Evolutionary conservation across 2,797 vertebrate species (phyloP), one percentile per base, ranked within the genome.

Genomic region (Dromococcyx pavoninus): DNA sequence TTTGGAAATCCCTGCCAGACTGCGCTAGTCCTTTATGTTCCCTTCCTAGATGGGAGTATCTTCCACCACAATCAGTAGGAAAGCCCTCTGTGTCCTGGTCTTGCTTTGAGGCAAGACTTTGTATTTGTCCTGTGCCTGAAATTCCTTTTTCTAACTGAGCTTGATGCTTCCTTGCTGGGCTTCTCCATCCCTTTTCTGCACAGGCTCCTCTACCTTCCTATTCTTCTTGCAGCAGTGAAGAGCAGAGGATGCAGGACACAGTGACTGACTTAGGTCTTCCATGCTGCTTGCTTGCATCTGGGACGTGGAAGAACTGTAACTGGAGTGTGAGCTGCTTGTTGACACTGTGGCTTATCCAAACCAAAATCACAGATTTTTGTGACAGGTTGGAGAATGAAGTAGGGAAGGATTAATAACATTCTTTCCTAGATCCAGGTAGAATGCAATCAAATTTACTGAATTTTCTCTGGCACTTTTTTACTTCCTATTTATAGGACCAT

Each of bases 201-300:
- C 24, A 15, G 13, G 13, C 83, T 13, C 43, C n/a, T 65, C 9
- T 50, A 10, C 15, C 19, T 76, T 85, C 56, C 24, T 22, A 3
- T 39, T 76, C 19, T 18, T 66, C 33, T 67, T 51, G 27, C 51
- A 65, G 21, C 23, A 44, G 46, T 44, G 44, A 12, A 60, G 64
- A 81, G 50, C 27, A 37, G 66, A 78, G 37, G 13, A n/a, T 39
- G 9, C 1, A 7, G 58, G 16, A n/a, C 14, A 10, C 6, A 22
- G 22, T 35, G 41, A 21, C 37, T 44, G 18, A 51, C 0, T 0
- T 21, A 17, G 5, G 7, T 22, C 67, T 89, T 56, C 70, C 0
- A 0, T 24, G 61, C 30, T 86, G 24, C n/a, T 89, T 0, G 0
- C 25, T 60, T 27, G 24, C 23, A 1, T 51, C 27, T 46, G 50